A percentile compares a stretch with the other conserved stretches of the same genome.
Evolutionary conservation across 2,888 invertebrate species (phyloP).

Genomic region (Xanthorhoe spadicearia): DNA sequence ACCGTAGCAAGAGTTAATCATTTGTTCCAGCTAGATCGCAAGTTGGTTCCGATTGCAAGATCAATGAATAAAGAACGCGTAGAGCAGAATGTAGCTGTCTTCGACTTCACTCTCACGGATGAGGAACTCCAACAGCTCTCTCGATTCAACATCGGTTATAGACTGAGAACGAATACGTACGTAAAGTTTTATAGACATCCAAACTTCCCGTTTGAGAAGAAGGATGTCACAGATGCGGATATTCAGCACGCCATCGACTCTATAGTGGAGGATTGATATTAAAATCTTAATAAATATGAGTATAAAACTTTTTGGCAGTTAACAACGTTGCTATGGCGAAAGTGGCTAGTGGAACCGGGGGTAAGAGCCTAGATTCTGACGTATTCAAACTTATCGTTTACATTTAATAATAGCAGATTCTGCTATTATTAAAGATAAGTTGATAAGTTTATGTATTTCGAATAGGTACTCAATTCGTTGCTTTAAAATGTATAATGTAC

Average conservation of each 20-base stretch:
- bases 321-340: too few relatives aligned
- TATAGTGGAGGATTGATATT: constrained; percentile 29
- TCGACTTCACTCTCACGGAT: constrained; percentile 81
- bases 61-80: constrained; percentile 84
- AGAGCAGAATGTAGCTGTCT: constrained; percentile 82
- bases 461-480: background rate
- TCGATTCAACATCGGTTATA: constrained; percentile 75
- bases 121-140: constrained; percentile 82
- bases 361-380: too few relatives aligned
- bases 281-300: background rate
- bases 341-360: too few relatives aligned
- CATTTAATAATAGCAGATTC: too few relatives aligned
- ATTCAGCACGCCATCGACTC: constrained; percentile 63
- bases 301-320: too few relatives aligned
- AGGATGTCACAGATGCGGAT: constrained; percentile 64
- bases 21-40: constrained; percentile 77
- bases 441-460: too few relatives aligned
- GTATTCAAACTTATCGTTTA: too few relatives aligned
- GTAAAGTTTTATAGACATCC: constrained; percentile 72
- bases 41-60: constrained; percentile 85
- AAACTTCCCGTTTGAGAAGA: constrained; percentile 73
- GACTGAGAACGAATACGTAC: constrained; percentile 62
- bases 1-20: too few relatives aligned
- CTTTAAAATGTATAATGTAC: background rate
- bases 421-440: too few relatives aligned